Conservation (phyloP, 2,888 invertebrate genomes). For the Acanthosepion esculentum region DNA sequence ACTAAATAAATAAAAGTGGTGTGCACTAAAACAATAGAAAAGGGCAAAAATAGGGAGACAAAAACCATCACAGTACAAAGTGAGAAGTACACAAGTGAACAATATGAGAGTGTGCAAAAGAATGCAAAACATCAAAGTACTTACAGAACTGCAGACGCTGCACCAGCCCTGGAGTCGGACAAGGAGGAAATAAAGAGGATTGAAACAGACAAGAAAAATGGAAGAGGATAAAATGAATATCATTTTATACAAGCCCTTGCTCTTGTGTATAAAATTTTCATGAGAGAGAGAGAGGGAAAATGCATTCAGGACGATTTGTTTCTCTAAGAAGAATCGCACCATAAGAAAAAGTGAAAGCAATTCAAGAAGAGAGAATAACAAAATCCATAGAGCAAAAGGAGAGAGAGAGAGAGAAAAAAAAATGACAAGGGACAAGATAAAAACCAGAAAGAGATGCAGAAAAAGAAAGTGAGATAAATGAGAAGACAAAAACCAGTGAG, state of each 20-base stretch:
- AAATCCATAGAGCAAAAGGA: no score
- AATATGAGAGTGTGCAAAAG: background rate
- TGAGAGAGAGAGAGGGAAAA: background rate
- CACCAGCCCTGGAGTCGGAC: background rate
- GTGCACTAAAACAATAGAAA: background rate
- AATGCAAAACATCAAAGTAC: slow-evolving; percentile 35
- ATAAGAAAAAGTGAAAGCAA: background rate
- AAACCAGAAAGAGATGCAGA: background rate
- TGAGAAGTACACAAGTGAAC: background rate
- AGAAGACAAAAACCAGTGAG: background rate
- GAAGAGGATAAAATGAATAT: background rate
- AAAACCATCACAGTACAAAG: background rate
- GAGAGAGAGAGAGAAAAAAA: no score
- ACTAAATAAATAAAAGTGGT: background rate
- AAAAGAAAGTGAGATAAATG: background rate
- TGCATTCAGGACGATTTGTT: no score
- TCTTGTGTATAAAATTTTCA: background rate
- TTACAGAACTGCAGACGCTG: slow-evolving; percentile 42
- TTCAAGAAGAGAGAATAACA: background rate
- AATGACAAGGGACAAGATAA: no score
- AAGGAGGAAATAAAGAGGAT: background rate
- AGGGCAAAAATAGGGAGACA: background rate
- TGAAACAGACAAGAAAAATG: background rate
- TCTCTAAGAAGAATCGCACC: no score
- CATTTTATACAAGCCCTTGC: no score